phyloP scores from a whole-genome alignment of 2,888 invertebrate genomes.

The Bhutanitis thaidina region DNA sequence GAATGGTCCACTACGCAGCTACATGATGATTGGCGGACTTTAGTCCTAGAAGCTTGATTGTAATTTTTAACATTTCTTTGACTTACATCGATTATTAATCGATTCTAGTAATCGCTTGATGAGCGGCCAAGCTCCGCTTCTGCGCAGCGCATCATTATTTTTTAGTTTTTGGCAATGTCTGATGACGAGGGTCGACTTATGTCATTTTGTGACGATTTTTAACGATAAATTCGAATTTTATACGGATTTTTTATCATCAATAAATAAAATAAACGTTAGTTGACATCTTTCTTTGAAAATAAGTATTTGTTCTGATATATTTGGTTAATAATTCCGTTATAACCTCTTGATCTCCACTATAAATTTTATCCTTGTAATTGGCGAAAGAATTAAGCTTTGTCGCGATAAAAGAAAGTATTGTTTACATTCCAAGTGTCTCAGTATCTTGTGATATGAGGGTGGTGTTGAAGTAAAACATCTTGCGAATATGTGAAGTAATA shows the following conservation, averaged over 20 bases:
- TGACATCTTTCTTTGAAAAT: not conserved
- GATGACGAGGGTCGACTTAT: slow-evolving; percentile 36
- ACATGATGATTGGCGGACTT: too few relatives aligned
- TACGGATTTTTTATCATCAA: not conserved
- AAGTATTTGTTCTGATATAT: not conserved
- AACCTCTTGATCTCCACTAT: slow-evolving; percentile 54
- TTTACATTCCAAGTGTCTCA: slow-evolving; percentile 58
- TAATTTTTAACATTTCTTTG: too few relatives aligned
- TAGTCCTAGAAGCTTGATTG: too few relatives aligned
- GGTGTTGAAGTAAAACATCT: slow-evolving; percentile 32
- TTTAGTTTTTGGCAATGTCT: slow-evolving; percentile 50
- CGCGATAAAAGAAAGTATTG: slow-evolving; percentile 62
- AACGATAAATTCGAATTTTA: slow-evolving; percentile 27
- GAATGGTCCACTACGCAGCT: too few relatives aligned
- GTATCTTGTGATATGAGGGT: slow-evolving; percentile 34
- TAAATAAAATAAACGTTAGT: not conserved
- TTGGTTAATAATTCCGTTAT: slow-evolving; percentile 27
- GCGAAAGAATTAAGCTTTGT: slow-evolving; percentile 48
- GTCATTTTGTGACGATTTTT: slow-evolving; percentile 36
- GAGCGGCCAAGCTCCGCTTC: too few relatives aligned
- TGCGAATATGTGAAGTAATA: slow-evolving; percentile 43
- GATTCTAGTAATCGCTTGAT: too few relatives aligned
- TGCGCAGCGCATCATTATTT: too few relatives aligned
- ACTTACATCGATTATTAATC: too few relatives aligned
- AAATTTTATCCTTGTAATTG: slow-evolving; percentile 46